Conservation (phyloP, 2,113 vertebrate species). For the Vulpes lagopus region DNA sequence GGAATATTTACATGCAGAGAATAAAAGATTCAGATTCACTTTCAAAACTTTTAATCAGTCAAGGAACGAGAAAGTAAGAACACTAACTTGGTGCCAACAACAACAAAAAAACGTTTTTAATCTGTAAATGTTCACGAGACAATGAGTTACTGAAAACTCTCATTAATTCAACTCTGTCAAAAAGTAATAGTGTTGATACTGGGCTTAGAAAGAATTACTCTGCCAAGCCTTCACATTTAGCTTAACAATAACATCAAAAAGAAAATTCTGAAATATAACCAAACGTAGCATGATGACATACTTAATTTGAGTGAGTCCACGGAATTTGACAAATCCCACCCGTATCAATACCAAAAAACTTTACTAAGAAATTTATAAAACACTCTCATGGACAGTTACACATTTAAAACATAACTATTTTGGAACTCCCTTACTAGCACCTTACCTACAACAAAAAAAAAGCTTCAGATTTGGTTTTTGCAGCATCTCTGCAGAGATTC, state of each 20-base stretch:
- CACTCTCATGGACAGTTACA: neutral
- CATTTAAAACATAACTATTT: neutral
- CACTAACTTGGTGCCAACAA: neutral
- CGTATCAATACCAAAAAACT: neutral
- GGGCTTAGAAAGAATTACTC: neutral
- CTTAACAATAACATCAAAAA: neutral
- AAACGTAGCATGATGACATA: neutral
- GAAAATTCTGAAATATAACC: neutral
- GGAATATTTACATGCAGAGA: neutral
- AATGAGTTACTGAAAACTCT: neutral
- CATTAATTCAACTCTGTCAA: neutral
- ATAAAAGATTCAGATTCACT: neutral
- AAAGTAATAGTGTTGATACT: neutral
- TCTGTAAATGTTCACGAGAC: neutral
- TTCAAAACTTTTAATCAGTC: neutral
- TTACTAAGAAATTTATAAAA: neutral
- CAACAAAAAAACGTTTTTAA: neutral
- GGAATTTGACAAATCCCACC: neutral
- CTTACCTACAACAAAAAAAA: neutral
- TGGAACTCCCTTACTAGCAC: neutral
- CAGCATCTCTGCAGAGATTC: neutral
- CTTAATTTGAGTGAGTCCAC: neutral
- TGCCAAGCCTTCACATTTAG: neutral
- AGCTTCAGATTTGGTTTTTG: neutral
- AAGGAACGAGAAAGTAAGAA: neutral